Evolutionary conservation across 2,113 vertebrate genomes (phyloP).

Genomic region (Actenoides lindsayi): DNA sequence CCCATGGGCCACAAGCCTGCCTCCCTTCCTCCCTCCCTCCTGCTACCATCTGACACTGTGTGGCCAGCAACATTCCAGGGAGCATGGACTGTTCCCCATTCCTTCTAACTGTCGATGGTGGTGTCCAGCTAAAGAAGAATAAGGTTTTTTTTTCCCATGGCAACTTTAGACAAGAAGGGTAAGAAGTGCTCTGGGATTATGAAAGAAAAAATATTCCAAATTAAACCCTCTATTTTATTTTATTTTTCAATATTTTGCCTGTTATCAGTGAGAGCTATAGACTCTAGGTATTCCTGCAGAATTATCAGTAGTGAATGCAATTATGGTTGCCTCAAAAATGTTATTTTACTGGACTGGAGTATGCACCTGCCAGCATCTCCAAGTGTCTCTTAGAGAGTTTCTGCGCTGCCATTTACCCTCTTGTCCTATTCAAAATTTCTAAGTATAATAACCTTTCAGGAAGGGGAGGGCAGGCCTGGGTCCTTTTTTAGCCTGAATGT

Average conservation of each 20-base stretch:
- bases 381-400: background rate
- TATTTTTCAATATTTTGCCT: background rate
- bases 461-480: background rate
- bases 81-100: background rate
- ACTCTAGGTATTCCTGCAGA: background rate
- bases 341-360: background rate
- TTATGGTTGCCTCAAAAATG: background rate
- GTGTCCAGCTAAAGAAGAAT: background rate
- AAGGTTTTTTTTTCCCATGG: background rate
- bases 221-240: background rate
- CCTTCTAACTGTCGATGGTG: background rate
- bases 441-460: background rate
- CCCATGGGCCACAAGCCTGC: background rate
- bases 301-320: background rate
- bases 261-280: background rate
- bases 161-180: background rate
- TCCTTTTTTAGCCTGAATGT: background rate
- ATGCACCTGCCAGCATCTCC: background rate
- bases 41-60: background rate
- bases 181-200: background rate
- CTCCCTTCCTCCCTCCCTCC: background rate
- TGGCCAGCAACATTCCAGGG: accelerated
- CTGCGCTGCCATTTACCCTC: background rate
- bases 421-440: background rate
- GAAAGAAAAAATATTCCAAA: background rate